A percentile compares a stretch with the other conserved stretches of the same genome.
Evolutionary conservation across 2,113 vertebrate genomes (phyloP).

Genomic region (Tor tambroides): DNA sequence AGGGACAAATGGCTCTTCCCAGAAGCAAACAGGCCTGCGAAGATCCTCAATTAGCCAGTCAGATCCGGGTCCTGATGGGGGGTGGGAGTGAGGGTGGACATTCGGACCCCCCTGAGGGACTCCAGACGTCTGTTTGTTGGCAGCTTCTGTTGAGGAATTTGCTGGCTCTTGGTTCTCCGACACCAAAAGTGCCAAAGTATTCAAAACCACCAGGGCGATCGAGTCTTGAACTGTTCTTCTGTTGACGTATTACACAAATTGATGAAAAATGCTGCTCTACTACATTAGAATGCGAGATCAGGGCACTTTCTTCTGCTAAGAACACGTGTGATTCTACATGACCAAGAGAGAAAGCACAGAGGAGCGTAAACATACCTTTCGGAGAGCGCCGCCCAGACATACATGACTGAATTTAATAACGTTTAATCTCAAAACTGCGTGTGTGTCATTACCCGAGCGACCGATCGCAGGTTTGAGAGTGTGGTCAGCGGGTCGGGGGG

Average conservation of each 20-base stretch:
- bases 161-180: not conserved
- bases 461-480: slow-evolving; percentile 51
- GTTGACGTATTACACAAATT: not conserved
- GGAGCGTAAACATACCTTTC: slow-evolving; percentile 42
- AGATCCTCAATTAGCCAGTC: slow-evolving; percentile 5
- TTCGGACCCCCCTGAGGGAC: slow-evolving; percentile 23
- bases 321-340: not conserved
- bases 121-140: slow-evolving; percentile 24
- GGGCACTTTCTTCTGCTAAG: not conserved
- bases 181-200: slow-evolving; percentile 14
- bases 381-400: slow-evolving; percentile 23
- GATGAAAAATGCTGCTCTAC: not conserved
- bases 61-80: slow-evolving; percentile 2
- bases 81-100: not conserved
- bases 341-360: slow-evolving; percentile 39
- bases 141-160: slow-evolving; percentile 34
- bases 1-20: slow-evolving; percentile 21
- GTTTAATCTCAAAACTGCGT: slow-evolving; percentile 48
- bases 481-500: slow-evolving; percentile 29
- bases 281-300: not conserved
- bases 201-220: not conserved
- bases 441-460: slow-evolving; percentile 49
- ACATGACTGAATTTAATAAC: slow-evolving; percentile 49
- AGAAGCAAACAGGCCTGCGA: not conserved
- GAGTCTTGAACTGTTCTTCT: not conserved